Conservation (phyloP, 2,797 vertebrate species). For the Danio jaintianensis region DNA sequence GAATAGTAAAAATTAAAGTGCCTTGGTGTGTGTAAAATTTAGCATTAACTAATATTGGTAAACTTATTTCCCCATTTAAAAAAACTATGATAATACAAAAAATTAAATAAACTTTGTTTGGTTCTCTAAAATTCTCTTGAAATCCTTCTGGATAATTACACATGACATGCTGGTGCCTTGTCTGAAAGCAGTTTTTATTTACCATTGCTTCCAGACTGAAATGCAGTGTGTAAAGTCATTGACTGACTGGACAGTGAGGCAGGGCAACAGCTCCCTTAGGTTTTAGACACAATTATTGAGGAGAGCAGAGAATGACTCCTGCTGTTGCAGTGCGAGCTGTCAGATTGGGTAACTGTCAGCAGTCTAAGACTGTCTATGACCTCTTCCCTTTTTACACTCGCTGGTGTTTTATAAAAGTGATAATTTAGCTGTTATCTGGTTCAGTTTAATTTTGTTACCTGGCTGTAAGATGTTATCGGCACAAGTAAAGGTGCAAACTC, state of each 20-base stretch:
- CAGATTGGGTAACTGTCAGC: slow-evolving; percentile 24
- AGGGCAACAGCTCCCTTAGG: not conserved
- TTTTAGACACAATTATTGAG: not conserved
- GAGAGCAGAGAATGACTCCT: not conserved
- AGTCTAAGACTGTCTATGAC: no score
- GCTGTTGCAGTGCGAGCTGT: slow-evolving; percentile 5
- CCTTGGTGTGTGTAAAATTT: no score
- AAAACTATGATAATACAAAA: no score
- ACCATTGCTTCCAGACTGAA: not conserved
- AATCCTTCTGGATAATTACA: not conserved
- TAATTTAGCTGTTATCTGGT: not conserved
- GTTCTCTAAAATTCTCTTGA: not conserved
- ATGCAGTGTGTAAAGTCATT: not conserved
- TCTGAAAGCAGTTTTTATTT: not conserved
- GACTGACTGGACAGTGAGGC: not conserved
- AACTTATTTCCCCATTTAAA: no score
- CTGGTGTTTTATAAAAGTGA: not conserved
- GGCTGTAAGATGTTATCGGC: not conserved
- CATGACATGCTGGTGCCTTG: not conserved
- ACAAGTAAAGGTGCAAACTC: not conserved
- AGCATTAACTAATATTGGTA: no score
- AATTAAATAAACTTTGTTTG: no score
- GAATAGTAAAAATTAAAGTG: no score
- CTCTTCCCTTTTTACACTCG: not conserved
- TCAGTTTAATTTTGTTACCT: not conserved